Percentiles rank a stretch among this genome's conserved stretches.
phyloP scores from a whole-genome alignment of 1,140 invertebrate genomes.

The Apis cerana region DNA sequence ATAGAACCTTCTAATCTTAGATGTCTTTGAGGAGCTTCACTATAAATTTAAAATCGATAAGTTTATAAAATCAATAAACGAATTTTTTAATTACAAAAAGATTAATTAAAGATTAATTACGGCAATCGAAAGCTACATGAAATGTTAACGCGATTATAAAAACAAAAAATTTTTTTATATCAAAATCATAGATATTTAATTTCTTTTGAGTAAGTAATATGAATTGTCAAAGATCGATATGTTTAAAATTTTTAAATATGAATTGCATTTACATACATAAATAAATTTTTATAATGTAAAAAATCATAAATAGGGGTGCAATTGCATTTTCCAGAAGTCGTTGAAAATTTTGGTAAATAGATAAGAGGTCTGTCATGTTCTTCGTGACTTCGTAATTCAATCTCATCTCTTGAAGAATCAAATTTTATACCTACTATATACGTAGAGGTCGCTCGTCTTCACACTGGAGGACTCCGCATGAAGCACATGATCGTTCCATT shows the following conservation, averaged over 20 bases:
- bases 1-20: conserved; percentile 27
- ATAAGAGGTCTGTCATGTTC: background rate
- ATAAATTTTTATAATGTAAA: background rate
- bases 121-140: background rate
- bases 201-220: background rate
- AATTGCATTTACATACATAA: background rate
- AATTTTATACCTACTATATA: conserved; percentile 21
- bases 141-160: background rate
- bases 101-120: background rate
- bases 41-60: conserved; percentile 40
- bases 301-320: too few relatives aligned
- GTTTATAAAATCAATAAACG: background rate
- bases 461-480: conserved; percentile 15
- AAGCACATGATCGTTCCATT: conserved; percentile 37
- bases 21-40: background rate
- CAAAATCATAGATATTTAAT: background rate
- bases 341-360: background rate
- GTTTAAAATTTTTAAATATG: too few relatives aligned
- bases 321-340: background rate
- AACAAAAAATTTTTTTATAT: background rate
- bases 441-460: conserved; percentile 15
- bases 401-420: conserved; percentile 16
- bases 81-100: background rate
- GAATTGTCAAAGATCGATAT: too few relatives aligned
- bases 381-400: conserved; percentile 11